Base-by-base conservation (phyloP, 37 sponge, comb jelly and placozoan genomes). In the Beroe ovata region DNA sequence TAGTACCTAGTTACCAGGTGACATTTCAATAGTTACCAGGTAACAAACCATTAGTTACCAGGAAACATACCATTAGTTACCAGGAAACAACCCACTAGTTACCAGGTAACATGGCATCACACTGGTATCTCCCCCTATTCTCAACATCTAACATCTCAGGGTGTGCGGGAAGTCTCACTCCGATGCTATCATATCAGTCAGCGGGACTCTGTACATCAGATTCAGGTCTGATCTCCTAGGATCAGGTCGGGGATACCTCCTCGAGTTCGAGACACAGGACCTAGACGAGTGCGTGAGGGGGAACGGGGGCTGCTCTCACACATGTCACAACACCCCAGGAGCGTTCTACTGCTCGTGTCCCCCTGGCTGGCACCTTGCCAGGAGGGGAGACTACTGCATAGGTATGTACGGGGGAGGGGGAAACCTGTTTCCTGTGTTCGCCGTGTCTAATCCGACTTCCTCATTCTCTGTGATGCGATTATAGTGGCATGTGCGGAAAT, bases 301-400 rank as follows among this genome's bases (percentile, higher is more conserved):
- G 16, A 77, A 77, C 84, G 84, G 84, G 54, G 84, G 84, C 23
- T 77, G 84, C 28, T 42, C 54, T 26, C 84, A 77, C 28, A 21
- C 41, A 23, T 77, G 84, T 19, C 23, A 39, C 47, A 77, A 77
- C 54, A 41, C 23, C 8, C 14, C 21, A 23, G 84, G 84, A 4
- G 38, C 54, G 4, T 42, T 21, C 54, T 21, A 40, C 28, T 77
- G 84, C 84, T 26, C 54, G 21, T 77, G 84, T 40, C 84, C 84
- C 8, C 41, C 3, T 1, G 26, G 28, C 84, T 32, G 26, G 84
- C 18, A 20, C 1, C 84, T 77, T 1, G 39, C 84, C 23, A 11
- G 41, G 28, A 39, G 84, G 47, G 84, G 84, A 20, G 84, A 77
- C 54, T 42, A 19, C 21, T 77, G 84, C n/a, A 42, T 77, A 4